Evolutionary conservation across 2,113 vertebrate genomes (phyloP).

Genomic region (Casuarius casuarius): DNA sequence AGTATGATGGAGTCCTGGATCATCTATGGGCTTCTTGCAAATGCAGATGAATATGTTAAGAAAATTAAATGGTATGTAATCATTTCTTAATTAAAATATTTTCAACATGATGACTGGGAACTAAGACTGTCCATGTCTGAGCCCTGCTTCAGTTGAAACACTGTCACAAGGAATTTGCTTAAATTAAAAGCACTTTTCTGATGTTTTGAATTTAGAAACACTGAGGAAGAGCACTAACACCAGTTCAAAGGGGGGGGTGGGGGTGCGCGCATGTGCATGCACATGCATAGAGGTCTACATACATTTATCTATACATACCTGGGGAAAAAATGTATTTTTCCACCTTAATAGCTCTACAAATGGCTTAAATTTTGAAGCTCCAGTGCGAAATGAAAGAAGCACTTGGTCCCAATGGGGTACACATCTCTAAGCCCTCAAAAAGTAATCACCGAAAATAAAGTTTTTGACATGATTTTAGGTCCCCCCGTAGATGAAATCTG

Average conservation of each 20-base stretch:
- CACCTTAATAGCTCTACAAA: not conserved
- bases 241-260: not conserved
- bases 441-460: not conserved
- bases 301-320: not conserved
- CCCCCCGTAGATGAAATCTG: not conserved
- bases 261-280: too few species aligned
- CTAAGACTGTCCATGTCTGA: not conserved
- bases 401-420: accelerated
- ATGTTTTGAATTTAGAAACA: not conserved
- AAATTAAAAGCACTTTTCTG: not conserved
- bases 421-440: not conserved
- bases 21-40: not conserved
- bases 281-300: not conserved
- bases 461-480: not conserved
- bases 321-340: not conserved
- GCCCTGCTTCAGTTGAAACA: not conserved
- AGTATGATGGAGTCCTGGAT: not conserved
- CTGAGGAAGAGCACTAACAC: not conserved
- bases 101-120: not conserved
- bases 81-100: constrained; percentile 25
- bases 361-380: not conserved
- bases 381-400: not conserved
- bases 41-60: not conserved
- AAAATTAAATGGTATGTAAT: not conserved
- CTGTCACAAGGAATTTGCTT: not conserved